Evolutionary conservation across 2,888 invertebrate species (phyloP).

Genomic region (Leucozona laternaria): DNA sequence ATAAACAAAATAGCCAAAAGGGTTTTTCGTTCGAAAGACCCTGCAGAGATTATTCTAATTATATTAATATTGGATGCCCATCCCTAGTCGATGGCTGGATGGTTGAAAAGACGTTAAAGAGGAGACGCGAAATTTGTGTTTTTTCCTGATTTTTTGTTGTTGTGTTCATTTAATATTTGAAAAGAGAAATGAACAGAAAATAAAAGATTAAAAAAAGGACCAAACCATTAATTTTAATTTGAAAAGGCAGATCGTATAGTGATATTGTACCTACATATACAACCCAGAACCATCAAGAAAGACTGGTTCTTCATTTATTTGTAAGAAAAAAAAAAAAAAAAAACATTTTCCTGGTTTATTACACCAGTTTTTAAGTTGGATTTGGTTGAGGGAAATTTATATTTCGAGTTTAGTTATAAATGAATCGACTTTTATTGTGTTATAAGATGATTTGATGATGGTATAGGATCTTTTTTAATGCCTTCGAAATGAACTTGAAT

Average conservation of each 20-base stretch:
- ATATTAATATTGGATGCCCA: constrained; percentile 58
- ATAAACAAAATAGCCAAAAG: constrained; percentile 56
- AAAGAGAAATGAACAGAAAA: constrained; percentile 40
- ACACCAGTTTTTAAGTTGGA: constrained; percentile 67
- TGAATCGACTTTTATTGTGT: constrained; percentile 67
- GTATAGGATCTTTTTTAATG: neutral
- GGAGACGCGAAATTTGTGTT: constrained; percentile 55
- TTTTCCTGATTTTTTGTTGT: constrained; percentile 28
- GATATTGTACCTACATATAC: constrained; percentile 14
- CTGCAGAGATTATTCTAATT: constrained; percentile 71
- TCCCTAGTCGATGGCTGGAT: neutral
- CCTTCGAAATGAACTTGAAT: neutral
- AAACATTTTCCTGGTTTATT: constrained; percentile 70
- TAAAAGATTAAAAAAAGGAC: constrained; percentile 73
- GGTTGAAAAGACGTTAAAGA: constrained; percentile 7
- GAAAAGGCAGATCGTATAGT: constrained; percentile 61
- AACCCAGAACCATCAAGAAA: constrained; percentile 7
- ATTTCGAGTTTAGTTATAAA: constrained; percentile 63
- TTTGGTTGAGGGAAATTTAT: constrained; percentile 60
- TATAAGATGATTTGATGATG: constrained; percentile 43
- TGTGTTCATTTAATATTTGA: constrained; percentile 43
- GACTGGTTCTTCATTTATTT: constrained; percentile 44
- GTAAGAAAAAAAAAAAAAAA: no score
- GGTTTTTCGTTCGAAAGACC: constrained; percentile 56
- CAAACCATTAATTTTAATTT: constrained; percentile 73